phyloP scores from a whole-genome alignment of 2,888 invertebrate species.

The Diploptera punctata region DNA sequence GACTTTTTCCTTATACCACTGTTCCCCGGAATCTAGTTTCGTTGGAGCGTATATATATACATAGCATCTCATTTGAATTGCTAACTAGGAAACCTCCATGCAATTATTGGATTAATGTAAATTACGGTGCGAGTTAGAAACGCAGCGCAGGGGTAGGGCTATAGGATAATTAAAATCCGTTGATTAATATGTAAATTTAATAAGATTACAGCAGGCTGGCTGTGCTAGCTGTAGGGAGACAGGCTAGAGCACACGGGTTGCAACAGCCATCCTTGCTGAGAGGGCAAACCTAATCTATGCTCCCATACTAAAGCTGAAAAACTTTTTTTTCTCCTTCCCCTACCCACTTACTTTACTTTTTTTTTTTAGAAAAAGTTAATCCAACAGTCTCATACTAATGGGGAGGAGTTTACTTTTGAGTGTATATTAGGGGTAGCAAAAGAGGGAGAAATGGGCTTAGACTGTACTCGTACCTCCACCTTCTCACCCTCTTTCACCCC shows the following conservation, averaged over 20 bases:
- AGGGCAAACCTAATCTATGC: constrained; percentile 31
- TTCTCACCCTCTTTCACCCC: not conserved
- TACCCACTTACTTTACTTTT: constrained; percentile 18
- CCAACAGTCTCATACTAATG: constrained; percentile 29
- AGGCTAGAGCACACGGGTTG: constrained; percentile 19
- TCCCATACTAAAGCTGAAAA: constrained; percentile 29
- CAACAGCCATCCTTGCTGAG: constrained; percentile 3
- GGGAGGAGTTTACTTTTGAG: constrained; percentile 29
- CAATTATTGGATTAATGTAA: constrained; percentile 94
- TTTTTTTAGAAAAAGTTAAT: constrained; percentile 23
- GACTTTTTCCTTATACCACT: constrained; percentile 15
- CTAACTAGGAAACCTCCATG: constrained; percentile 92
- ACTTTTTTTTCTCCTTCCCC: constrained; percentile 17
- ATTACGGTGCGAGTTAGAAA: constrained; percentile 72
- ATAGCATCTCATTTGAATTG: constrained; percentile 90
- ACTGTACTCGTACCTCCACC: not conserved
- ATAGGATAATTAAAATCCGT: constrained; percentile 92
- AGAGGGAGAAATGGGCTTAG: constrained; percentile 18
- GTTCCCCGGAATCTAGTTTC: constrained; percentile 21
- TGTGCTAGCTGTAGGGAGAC: constrained; percentile 19
- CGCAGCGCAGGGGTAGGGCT: constrained; percentile 64
- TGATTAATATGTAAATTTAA: constrained; percentile 99
- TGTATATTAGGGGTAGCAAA: constrained; percentile 29
- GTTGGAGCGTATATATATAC: constrained; percentile 49
- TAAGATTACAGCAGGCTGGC: constrained; percentile 61